Percentiles rank a stretch among this genome's conserved stretches.
Evolutionary conservation across 1,140 invertebrate genomes (phyloP).

Genomic region (Drosophila tristis): DNA sequence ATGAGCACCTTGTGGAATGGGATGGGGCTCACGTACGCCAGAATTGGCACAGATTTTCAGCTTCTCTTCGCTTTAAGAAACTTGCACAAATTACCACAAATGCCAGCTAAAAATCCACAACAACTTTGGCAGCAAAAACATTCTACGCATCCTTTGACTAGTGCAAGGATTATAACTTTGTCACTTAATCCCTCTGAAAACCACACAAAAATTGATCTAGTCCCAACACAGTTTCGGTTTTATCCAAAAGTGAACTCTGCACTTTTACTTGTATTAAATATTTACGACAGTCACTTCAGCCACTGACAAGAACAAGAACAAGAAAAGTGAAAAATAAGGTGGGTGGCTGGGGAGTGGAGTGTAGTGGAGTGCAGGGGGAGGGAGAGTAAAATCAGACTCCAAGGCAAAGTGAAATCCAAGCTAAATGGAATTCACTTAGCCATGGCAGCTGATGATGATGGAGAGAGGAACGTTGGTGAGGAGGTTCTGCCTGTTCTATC

Average conservation of each 20-base stretch:
- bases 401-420: conserved; percentile 66
- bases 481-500: conserved; percentile 25
- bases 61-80: too few relatives aligned
- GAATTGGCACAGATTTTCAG: too few relatives aligned
- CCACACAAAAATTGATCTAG: conserved; percentile 21
- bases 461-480: too few relatives aligned
- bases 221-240: conserved; percentile 52
- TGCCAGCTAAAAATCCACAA: too few relatives aligned
- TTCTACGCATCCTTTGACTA: too few relatives aligned
- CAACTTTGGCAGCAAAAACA: too few relatives aligned
- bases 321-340: conserved; percentile 20
- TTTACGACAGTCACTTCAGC: conserved; percentile 55
- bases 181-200: not conserved
- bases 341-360: too few relatives aligned
- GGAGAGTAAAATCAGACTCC: conserved; percentile 40
- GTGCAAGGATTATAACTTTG: too few relatives aligned
- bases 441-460: conserved; percentile 24
- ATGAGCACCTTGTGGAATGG: too few relatives aligned
- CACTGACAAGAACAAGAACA: conserved; percentile 36
- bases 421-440: conserved; percentile 56
- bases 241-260: conserved; percentile 75
- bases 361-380: not conserved
- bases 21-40: too few relatives aligned
- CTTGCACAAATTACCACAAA: too few relatives aligned
- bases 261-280: conserved; percentile 76